Evolutionary conservation across 2,113 vertebrate genomes (phyloP), one percentile per base, ranked within the genome.

Genomic region (Sinocyclocheilus anophthalmus): DNA sequence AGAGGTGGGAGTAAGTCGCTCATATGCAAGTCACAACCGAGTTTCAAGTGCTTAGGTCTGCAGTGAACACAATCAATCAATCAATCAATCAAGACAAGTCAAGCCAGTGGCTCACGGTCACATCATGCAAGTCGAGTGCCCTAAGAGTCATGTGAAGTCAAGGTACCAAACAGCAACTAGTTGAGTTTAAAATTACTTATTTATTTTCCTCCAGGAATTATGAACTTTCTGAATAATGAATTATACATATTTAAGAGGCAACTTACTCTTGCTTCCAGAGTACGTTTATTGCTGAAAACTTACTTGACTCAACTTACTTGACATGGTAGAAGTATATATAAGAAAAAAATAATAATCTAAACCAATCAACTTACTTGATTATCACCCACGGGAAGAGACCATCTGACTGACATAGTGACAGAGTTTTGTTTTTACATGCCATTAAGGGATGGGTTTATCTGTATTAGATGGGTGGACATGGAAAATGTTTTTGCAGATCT

Each of bases 161-260:
- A 37, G 37, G 20, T 37, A 61, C 26, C 30, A 78, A 55, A 61
- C 5, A 63, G 57, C 5, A 45, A 4, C 22, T 26, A 45, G 22
- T 26, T 5, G 59, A 24, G 11, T 75, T 75, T 1, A 75, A 6
- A 72, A 50, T 50, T 1, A 53, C 45, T 48, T 30, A 67, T 67
- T 81, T 50, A 81, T 81, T 30, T 22, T 24, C 61, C 42, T 24
- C 13, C 8, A 12, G 39, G 24, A 69, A 48, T 69, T 45, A 30
- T 48, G 1, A 81, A 81, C 79, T 67, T 67, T 81, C 61, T 81
- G 59, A 81, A 81, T 65, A 45, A 50, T 81, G 57, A 79, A 79
- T 61, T 37, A 59, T 42, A 37, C 14, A 61, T 61, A 13, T 57
- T 14, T 79, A 39, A 30, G 79, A 20, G 7, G 7, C 69, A 82